Percentiles rank a stretch among this genome's conserved stretches.
phyloP scores from a whole-genome alignment of 2,797 vertebrate species.

The Podargus strigoides region DNA sequence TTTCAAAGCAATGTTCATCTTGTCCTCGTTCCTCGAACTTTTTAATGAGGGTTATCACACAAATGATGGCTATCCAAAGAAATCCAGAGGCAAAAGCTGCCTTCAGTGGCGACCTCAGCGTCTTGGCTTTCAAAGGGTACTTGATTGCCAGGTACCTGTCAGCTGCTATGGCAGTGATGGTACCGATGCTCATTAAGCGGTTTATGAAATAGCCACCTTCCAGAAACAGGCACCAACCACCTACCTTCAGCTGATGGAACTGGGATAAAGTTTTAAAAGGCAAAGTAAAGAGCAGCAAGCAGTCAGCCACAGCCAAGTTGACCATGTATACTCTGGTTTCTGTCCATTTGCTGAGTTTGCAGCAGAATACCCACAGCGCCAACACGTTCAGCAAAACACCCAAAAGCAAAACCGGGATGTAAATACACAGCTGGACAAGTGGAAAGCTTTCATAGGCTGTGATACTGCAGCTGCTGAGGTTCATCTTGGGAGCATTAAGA shows the following conservation, averaged over 20 bases:
- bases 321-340: slow-evolving; percentile 62
- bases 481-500: not conserved
- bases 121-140: slow-evolving; percentile 60
- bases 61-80: slow-evolving; percentile 56
- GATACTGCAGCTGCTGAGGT: not conserved
- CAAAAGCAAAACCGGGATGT: slow-evolving; percentile 20
- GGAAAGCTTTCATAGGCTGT: not conserved
- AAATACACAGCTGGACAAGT: slow-evolving; percentile 31
- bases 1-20: slow-evolving; percentile 38
- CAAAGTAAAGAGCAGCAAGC: slow-evolving; percentile 76
- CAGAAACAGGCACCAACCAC: slow-evolving; percentile 1
- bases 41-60: not conserved
- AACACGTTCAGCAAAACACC: slow-evolving; percentile 35
- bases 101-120: slow-evolving; percentile 54
- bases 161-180: slow-evolving; percentile 61
- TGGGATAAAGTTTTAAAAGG: slow-evolving; percentile 73
- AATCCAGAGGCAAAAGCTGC: slow-evolving; percentile 49
- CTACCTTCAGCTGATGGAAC: not conserved
- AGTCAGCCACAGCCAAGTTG: slow-evolving; percentile 59
- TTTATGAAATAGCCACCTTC: slow-evolving; percentile 61
- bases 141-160: slow-evolving; percentile 73
- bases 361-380: slow-evolving; percentile 58
- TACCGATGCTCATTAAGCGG: slow-evolving; percentile 71
- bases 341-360: slow-evolving; percentile 44
- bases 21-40: not conserved